Base-by-base conservation (phyloP, 2,797 vertebrate genomes). In the Erpetoichthys calabaricus region DNA sequence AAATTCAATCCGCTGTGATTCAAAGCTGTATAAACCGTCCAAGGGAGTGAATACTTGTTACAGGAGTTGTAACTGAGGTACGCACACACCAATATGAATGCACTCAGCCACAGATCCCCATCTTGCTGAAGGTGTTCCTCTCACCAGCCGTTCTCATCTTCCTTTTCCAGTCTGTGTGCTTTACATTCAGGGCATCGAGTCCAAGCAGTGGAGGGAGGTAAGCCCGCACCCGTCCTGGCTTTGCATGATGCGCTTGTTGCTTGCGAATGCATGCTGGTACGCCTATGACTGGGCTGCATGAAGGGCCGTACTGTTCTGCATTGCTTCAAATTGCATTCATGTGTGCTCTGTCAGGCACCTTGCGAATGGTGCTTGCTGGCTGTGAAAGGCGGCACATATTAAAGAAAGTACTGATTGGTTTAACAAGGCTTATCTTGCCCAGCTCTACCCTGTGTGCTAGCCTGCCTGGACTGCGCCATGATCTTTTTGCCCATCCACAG, bases 151-250 rank as follows among this genome's bases (percentile, higher is more conserved):
- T 57, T 4, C 56, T 68, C 57, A 65, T 69, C 55, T 62, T 57
- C 57, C 58, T 66, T 63, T 69, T 61, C 8, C 81, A 97, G 94
- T 97, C 53, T 97, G 94, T 2, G 94, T 96, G 62, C 88, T 97
- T 62, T 97, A 97, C 64, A 92, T 87, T 2, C 92, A 97, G 75
- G 88, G 87, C 6, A 86, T 92, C 51, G 92, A 94, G 75, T 91
- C 87, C 68, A 89, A 92, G 71, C 92, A 97, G 66, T 97, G 94
- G 94, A 77, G 85, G 73, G 94, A 97, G 91, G 94, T 94, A 75
- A 79, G 88, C 25, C 25, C 25, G 9, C 5, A 46, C 9, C 25
- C 25, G 25, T 25, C 25, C 25, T 25, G 25, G 25, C 25, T 25
- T 25, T 25, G 25, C 25, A 25, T 25, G 25, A 25, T n/a, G n/a